Base-by-base conservation (phyloP, 2,113 vertebrate species). In the Caranx melampygus region DNA sequence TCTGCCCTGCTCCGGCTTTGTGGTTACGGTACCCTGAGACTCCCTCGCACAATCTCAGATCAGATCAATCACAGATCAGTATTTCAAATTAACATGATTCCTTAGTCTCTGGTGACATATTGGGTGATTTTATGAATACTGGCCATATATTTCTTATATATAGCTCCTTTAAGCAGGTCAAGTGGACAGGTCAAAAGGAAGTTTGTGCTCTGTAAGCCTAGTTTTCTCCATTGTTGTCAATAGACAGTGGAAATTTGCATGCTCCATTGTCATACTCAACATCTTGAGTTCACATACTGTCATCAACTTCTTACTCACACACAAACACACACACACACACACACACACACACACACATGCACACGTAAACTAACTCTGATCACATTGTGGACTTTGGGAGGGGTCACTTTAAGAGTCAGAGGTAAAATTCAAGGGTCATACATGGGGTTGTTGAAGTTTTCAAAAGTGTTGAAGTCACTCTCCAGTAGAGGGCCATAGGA, bases 381-480 rank as follows among this genome's bases (percentile, higher is more conserved):
- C 45, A 58, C 12, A 72, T 44, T 42, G 62, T 70, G 11, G 35
- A 54, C 18, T 67, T n/a, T 21, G 0, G 34, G n/a, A n/a, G 49
- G 26, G 16, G 9, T 49, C 31, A 42, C 44, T 51, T 51, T 14
- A 4, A 2, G 14, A 45, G 70, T 62, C 0, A 2, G 49, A 65
- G 35, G 18, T 12, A 2, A n/a, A 54, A 16, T 92, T 90, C 93
- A 97, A 74, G 96, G 95, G 0, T 98, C 96, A 0, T 96, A 99
- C 55, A 98, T 94, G 6, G 97, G 97, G 83, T 98, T 99, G 94
- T 92, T 95, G 95, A 97, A 97, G 67, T 88, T 86, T 26, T 11
- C 83, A 5, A 79, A 33, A 45, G 93, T 93, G 33, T 93, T 84
- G 0, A 93, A 95, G n/a, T 96, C 95, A 61, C 94, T 95, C 0